A percentile compares a stretch with the other conserved stretches of the same genome.
phyloP scores from a whole-genome alignment of 2,888 invertebrate genomes.

The Frankliniella intonsa region DNA sequence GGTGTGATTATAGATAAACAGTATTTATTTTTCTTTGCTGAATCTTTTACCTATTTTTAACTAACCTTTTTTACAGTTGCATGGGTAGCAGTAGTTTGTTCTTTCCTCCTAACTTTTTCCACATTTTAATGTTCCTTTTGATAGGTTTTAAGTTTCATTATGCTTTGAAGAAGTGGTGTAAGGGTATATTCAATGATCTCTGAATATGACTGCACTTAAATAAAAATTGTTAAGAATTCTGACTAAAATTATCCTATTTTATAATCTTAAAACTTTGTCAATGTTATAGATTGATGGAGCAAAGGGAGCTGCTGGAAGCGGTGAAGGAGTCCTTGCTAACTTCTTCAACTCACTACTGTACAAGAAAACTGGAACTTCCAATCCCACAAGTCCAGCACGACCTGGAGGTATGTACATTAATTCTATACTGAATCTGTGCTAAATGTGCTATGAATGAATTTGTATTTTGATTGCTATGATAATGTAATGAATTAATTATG shows the following conservation, averaged over 20 bases:
- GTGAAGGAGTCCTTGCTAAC: slow-evolving; percentile 92
- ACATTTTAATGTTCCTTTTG: too few relatives aligned
- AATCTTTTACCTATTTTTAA: too few relatives aligned
- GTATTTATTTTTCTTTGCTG: too few relatives aligned
- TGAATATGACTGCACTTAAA: too few relatives aligned
- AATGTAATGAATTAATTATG: neutral
- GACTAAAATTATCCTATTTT: too few relatives aligned
- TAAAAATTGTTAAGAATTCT: too few relatives aligned
- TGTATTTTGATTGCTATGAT: neutral
- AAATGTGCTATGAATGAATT: neutral
- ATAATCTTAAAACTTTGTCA: slow-evolving; percentile 26
- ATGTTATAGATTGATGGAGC: slow-evolving; percentile 57
- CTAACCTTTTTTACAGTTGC: too few relatives aligned
- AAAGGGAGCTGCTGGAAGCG: slow-evolving; percentile 65
- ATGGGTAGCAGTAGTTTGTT: too few relatives aligned
- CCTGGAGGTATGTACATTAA: slow-evolving; percentile 47
- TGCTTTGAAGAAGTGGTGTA: too few relatives aligned
- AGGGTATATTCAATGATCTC: too few relatives aligned
- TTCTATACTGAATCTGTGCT: neutral
- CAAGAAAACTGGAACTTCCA: slow-evolving; percentile 80
- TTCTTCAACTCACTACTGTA: slow-evolving; percentile 96
- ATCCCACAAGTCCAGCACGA: slow-evolving; percentile 54
- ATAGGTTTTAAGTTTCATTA: too few relatives aligned
- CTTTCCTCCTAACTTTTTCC: too few relatives aligned
- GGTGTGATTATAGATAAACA: slow-evolving; percentile 19